A percentile compares a stretch with the other conserved stretches of the same genome.
Conservation (phyloP, 2,113 vertebrate species). For the Pagrus major region DNA sequence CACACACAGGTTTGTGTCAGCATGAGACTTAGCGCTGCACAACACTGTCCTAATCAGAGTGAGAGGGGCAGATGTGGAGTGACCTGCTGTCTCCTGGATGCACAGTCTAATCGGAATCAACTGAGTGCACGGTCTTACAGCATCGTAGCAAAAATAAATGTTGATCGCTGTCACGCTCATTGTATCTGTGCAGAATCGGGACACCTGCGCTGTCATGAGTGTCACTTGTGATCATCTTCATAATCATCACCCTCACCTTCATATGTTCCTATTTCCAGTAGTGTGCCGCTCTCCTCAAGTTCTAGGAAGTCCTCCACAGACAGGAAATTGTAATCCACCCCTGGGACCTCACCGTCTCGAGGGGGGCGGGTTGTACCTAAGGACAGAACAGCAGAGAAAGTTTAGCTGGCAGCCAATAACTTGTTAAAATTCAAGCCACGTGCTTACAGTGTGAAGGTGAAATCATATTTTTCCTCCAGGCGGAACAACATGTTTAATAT, state of each 20-base stretch:
- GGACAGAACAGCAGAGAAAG: constrained; percentile 13
- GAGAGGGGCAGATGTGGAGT: constrained; percentile 75
- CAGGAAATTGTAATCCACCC: constrained; percentile 97
- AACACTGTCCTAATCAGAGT: constrained; percentile 69
- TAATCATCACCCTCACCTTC: constrained; percentile 87
- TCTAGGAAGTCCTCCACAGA: constrained; percentile 94
- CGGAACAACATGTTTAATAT: constrained; percentile 7
- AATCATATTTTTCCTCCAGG: not conserved
- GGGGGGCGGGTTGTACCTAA: constrained; percentile 95
- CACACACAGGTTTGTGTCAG: constrained; percentile 67
- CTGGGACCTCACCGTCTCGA: constrained; percentile 94
- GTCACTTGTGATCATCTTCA: constrained; percentile 42
- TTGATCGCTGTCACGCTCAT: constrained; percentile 34
- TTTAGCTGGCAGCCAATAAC: constrained; percentile 16
- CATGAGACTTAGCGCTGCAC: constrained; percentile 56
- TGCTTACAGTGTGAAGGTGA: constrained; percentile 5
- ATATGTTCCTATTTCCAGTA: constrained; percentile 97
- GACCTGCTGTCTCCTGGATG: constrained; percentile 73
- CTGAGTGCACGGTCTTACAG: constrained; percentile 42
- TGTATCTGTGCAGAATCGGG: constrained; percentile 54
- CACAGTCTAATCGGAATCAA: constrained; percentile 68
- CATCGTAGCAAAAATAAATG: constrained; percentile 49
- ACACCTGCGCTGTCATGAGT: constrained; percentile 53
- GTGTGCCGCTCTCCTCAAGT: constrained; percentile 92
- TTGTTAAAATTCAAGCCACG: not conserved